A percentile compares a stretch with the other conserved stretches of the same genome.
Evolutionary conservation across 2,113 vertebrate species (phyloP).

Genomic region (Hemicordylus capensis): DNA sequence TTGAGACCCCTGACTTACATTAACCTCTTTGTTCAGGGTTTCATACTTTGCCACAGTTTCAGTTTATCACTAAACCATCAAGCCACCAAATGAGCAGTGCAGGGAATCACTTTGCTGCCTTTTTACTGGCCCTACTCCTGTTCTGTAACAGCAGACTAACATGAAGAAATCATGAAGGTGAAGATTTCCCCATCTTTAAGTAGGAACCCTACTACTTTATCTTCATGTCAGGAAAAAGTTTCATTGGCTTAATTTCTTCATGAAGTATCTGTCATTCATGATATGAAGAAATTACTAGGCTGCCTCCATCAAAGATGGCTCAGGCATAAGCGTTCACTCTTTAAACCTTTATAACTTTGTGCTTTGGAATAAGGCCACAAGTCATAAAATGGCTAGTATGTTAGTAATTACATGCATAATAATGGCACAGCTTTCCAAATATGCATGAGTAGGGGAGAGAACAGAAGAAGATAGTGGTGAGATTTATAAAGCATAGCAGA

Average conservation of each 20-base stretch:
- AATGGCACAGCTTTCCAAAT: conserved; percentile 17
- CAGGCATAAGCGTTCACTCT: conserved; percentile 51
- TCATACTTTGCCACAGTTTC: not conserved
- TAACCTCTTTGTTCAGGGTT: too few species aligned
- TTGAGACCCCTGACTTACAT: too few species aligned
- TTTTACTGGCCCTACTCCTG: not conserved
- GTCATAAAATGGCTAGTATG: conserved; percentile 52
- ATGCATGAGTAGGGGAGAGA: conserved; percentile 16
- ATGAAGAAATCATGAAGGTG: not conserved
- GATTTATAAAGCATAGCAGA: conserved; percentile 60
- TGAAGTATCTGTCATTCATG: not conserved
- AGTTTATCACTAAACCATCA: not conserved
- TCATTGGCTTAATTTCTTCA: not conserved
- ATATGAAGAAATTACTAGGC: conserved; percentile 54
- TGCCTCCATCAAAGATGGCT: conserved; percentile 55
- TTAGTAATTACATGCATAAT: conserved; percentile 57
- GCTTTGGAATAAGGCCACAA: conserved; percentile 60
- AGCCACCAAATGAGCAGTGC: not conserved
- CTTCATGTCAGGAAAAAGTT: not conserved
- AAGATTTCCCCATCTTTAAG: not conserved
- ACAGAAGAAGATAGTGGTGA: conserved; percentile 12
- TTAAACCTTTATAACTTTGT: conserved; percentile 45
- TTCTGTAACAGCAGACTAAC: not conserved
- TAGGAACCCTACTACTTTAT: not conserved
- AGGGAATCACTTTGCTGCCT: not conserved